Evolutionary conservation across 2,797 vertebrate genomes (phyloP).

Genomic region (Phrynocephalus guinanensis): DNA sequence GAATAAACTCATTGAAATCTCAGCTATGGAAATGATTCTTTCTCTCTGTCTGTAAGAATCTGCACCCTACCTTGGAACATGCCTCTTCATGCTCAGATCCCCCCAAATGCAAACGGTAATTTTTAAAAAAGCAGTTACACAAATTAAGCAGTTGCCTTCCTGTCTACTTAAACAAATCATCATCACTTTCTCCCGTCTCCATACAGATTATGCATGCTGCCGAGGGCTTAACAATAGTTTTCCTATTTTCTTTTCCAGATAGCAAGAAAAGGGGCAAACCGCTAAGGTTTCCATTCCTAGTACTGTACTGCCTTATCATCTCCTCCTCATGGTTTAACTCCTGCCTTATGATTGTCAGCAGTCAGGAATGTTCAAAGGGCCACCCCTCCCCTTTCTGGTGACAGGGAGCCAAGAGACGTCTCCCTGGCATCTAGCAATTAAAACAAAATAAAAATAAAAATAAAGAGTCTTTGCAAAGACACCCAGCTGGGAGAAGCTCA

Average conservation of each 20-base stretch:
- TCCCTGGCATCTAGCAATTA: slow-evolving; percentile 5
- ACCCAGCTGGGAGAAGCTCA: slow-evolving; percentile 16
- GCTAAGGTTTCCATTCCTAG: background rate
- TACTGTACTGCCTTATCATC: background rate
- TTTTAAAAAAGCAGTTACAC: background rate
- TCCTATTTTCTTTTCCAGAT: background rate
- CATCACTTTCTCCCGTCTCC: background rate
- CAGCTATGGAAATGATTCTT: background rate
- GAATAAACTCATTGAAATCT: slow-evolving; percentile 7
- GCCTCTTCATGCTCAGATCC: too few species aligned
- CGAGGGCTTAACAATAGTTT: background rate
- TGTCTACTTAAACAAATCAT: too few species aligned
- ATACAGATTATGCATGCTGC: background rate
- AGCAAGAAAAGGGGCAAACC: background rate
- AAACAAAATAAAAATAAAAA: background rate
- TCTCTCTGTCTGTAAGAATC: background rate
- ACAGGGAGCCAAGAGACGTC: background rate
- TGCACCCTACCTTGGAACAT: background rate
- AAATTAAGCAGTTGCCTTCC: background rate
- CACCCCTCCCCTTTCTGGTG: background rate
- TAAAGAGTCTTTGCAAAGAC: slow-evolving; percentile 7
- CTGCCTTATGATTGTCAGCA: slow-evolving; percentile 1
- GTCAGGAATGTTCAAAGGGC: slow-evolving; percentile 3
- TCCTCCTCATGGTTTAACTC: background rate
- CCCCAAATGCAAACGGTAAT: background rate